Evolutionary conservation across 1,140 invertebrate genomes (phyloP), one percentile per base, ranked within the genome.

Genomic region (Diuraphis noxia): DNA sequence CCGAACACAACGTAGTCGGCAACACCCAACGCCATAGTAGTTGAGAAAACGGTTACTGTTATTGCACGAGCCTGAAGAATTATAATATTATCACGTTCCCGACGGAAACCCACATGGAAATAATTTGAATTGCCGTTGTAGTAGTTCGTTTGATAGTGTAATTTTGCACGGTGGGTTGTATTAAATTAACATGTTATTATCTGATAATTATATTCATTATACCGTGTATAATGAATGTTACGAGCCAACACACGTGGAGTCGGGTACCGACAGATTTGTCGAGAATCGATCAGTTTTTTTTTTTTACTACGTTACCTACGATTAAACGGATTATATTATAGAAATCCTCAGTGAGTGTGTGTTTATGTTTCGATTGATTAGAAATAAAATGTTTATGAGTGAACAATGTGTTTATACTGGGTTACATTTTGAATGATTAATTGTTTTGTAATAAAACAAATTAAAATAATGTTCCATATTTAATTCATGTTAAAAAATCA

Each of bases 1-100:
- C 93, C 94, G 92, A 97, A 95, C 21, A 97, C 95, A 1, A 95
- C 92, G 93, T 97, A 97, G 93, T 97, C 96, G 23, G 72, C 19
- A 6, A 88, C 19, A 23, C 72, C 90, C 30, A 92, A 85, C 25
- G 92, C 46, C 92, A 92, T 92, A 7, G 38, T 5, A 21, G n/a
- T 13, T 1, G 38, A 36, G 23, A 81, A 72, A 30, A 19, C 56
- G 13, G 56, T 72, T n/a, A n/a, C 56, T 81, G 34, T 9, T 81
- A 23, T 81, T 40, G 9, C 34, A 81, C 19, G 7, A 25, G 10
- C n/a, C 30, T 17, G 30, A 63, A 13, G 56, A 72, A 40, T 81
- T 25, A 30, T 38, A 40, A 10, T 79, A 79, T 79, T 34, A 36
- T 79, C 38, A 25, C 36, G 79, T 81, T 40, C 36, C 1, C 36